phyloP scores from a whole-genome alignment of 2,888 invertebrate species.

The Pogonocherus hispidulus region DNA sequence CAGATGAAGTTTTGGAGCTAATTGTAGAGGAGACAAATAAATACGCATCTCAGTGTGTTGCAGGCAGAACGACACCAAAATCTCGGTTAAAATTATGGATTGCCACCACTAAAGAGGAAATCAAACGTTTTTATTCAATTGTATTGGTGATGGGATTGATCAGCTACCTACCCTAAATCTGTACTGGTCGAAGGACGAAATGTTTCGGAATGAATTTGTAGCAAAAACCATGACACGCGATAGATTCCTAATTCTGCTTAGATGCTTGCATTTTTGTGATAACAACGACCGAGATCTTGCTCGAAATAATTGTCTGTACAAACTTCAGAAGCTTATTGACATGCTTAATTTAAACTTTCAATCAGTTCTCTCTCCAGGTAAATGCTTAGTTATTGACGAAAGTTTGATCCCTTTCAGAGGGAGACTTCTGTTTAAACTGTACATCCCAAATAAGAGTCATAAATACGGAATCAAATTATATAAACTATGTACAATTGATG shows the following conservation, averaged over 20 bases:
- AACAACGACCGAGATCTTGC: not conserved
- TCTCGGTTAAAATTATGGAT: slow-evolving; percentile 8
- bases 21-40: slow-evolving; percentile 6
- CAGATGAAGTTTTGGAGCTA: not conserved
- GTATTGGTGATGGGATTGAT: slow-evolving; percentile 8
- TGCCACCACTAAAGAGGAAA: slow-evolving; percentile 5
- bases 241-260: not conserved
- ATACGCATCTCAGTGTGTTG: slow-evolving; percentile 9
- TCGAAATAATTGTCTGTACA: not conserved
- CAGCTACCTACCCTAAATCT: slow-evolving; percentile 12
- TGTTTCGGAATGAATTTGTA: slow-evolving; percentile 15
- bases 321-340: not conserved
- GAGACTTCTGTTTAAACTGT: not conserved
- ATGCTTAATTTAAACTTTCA: not conserved
- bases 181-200: slow-evolving; percentile 20
- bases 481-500: not conserved
- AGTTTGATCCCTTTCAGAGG: not conserved
- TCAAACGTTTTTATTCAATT: slow-evolving; percentile 21
- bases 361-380: not conserved
- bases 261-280: not conserved
- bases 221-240: slow-evolving; percentile 1
- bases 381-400: not conserved
- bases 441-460: not conserved
- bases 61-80: not conserved
- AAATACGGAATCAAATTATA: not conserved